Evolutionary conservation across 2,888 invertebrate genomes (phyloP).

Genomic region (Cataglyphis altisquamis): DNA sequence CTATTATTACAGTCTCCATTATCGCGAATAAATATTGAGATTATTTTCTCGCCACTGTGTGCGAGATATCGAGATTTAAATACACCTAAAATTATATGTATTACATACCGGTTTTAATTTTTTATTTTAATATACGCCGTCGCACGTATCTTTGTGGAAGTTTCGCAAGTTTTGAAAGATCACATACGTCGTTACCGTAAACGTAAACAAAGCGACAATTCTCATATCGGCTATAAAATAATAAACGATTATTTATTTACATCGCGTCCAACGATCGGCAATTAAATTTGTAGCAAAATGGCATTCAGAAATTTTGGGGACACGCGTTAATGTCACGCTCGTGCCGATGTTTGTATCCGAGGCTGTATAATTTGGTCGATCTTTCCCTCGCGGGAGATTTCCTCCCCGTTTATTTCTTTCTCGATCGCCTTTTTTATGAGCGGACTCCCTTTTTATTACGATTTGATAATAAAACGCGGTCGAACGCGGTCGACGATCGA

Average conservation of each 20-base stretch:
- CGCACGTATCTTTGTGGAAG: neutral
- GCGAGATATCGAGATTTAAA: constrained; percentile 26
- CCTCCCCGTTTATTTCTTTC: neutral
- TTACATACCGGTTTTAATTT: constrained; percentile 10
- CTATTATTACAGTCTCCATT: neutral
- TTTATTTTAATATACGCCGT: neutral
- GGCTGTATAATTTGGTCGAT: constrained; percentile 36
- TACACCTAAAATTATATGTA: neutral
- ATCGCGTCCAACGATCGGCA: neutral
- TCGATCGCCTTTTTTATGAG: constrained; percentile 49
- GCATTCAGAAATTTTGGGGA: constrained; percentile 14
- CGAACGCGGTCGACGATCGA: neutral
- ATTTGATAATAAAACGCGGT: constrained; percentile 29
- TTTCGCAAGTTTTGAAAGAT: constrained; percentile 15
- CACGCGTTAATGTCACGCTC: constrained; percentile 43
- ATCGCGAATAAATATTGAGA: neutral
- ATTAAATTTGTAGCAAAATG: constrained; percentile 22
- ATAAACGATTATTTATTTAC: neutral
- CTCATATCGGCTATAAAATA: neutral
- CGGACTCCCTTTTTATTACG: neutral
- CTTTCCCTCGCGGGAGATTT: constrained; percentile 23
- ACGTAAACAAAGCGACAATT: constrained; percentile 17
- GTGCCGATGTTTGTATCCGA: constrained; percentile 8
- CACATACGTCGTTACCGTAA: neutral
- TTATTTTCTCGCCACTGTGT: neutral